These are phyloP conservation scores for Drosophila erecta DNA, from an alignment of 1,140 invertebrate genomes.

Conservation along the genomic window DNA sequence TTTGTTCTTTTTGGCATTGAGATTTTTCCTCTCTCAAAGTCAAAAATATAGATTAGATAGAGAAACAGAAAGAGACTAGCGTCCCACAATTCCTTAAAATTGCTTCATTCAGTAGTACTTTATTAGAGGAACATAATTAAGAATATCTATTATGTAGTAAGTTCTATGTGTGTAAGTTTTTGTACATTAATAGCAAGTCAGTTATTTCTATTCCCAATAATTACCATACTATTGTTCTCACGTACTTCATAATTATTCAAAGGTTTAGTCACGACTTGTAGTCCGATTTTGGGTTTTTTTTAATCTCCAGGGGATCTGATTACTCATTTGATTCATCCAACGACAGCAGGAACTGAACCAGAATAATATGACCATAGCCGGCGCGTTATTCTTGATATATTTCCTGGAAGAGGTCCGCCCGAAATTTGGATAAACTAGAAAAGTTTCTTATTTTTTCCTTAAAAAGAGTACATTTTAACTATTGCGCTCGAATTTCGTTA, in stretches of 20 bases:
- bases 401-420: too few relatives aligned
- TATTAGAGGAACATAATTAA: too few relatives aligned
- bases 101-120: not conserved
- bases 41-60: constrained; percentile 68
- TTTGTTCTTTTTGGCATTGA: constrained; percentile 70
- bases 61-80: constrained; percentile 4
- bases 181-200: too few relatives aligned
- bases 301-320: constrained; percentile 17
- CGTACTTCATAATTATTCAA: constrained; percentile 45
- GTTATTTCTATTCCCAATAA: not conserved
- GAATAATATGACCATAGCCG: constrained; percentile 13
- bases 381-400: too few relatives aligned
- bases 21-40: constrained; percentile 37
- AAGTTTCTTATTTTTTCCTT: too few relatives aligned
- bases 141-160: too few relatives aligned
- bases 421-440: too few relatives aligned
- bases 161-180: too few relatives aligned
- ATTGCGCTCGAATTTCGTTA: too few relatives aligned
- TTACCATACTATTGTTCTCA: constrained; percentile 37
- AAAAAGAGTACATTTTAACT: too few relatives aligned
- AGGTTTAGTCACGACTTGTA: constrained; percentile 39
- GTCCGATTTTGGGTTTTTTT: constrained; percentile 31
- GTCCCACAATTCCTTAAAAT: constrained; percentile 17
- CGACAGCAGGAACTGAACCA: constrained; percentile 18
- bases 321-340: constrained; percentile 22